phyloP scores from a whole-genome alignment of 1,140 invertebrate species.

The Drosophila baimaii region DNA sequence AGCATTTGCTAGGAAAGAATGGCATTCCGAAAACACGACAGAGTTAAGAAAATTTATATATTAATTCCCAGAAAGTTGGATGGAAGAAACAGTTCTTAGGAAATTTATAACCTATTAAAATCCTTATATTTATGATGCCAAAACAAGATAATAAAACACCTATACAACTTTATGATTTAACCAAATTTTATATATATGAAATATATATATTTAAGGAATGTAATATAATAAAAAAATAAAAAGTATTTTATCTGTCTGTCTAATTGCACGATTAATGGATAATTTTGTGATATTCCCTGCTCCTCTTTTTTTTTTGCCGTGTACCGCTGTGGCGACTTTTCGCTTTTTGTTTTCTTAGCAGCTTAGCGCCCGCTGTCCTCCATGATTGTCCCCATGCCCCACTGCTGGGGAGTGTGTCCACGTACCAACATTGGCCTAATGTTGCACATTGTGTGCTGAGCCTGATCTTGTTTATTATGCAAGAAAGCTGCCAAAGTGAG shows the following conservation, averaged over 20 bases:
- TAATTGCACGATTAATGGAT: too few relatives aligned
- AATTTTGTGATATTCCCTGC: background rate
- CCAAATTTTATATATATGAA: too few relatives aligned
- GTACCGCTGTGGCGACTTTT: constrained; percentile 23
- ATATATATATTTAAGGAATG: background rate
- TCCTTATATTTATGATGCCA: too few relatives aligned
- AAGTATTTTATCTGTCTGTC: too few relatives aligned
- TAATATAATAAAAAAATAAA: background rate
- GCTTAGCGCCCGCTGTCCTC: constrained; percentile 72
- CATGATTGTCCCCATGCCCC: constrained; percentile 58
- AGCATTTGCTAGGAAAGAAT: background rate
- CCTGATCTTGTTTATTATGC: constrained; percentile 82
- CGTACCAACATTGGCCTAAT: constrained; percentile 79
- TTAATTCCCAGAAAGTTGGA: background rate
- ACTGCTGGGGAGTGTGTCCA: constrained; percentile 56
- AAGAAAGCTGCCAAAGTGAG: constrained; percentile 79
- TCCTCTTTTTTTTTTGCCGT: background rate
- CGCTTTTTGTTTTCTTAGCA: constrained; percentile 64
- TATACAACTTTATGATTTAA: too few relatives aligned
- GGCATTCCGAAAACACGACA: background rate
- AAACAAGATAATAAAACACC: too few relatives aligned
- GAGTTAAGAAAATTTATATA: background rate
- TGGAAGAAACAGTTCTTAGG: background rate
- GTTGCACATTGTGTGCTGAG: constrained; percentile 77
- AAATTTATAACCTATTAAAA: background rate